Conservation (phyloP, 2,797 vertebrate species). For the Leontopithecus rosalia region DNA sequence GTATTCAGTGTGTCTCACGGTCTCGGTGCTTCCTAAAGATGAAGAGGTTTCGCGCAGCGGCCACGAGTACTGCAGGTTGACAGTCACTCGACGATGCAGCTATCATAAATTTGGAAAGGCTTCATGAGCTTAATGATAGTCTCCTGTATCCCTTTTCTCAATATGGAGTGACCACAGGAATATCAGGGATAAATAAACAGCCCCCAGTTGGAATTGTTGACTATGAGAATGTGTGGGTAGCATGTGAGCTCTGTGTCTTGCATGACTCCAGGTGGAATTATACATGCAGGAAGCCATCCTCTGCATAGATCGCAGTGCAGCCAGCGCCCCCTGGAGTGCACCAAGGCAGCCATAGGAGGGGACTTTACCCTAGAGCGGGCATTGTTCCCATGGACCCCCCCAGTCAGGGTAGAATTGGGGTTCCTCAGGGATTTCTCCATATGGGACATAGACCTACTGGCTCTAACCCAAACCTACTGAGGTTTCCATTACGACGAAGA, state of each 20-base stretch:
- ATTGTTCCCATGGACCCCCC: neutral
- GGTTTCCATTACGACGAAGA: fast-evolving
- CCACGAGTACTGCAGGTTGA: no score
- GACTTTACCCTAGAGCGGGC: neutral
- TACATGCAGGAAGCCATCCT: neutral
- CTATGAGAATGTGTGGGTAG: neutral
- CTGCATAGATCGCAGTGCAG: neutral
- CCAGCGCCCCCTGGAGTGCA: neutral
- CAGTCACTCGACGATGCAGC: neutral
- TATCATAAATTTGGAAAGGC: neutral
- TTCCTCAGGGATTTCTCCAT: neutral
- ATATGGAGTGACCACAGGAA: neutral
- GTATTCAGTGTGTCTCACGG: fast-evolving
- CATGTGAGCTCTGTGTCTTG: fast-evolving
- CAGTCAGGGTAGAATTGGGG: neutral
- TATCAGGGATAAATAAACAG: fast-evolving
- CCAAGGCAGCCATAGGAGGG: fast-evolving
- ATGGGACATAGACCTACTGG: neutral
- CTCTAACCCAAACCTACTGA: neutral
- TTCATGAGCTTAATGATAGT: fast-evolving
- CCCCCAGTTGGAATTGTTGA: neutral
- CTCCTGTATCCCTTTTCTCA: no score
- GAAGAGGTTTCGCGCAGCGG: fast-evolving
- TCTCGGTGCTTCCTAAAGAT: neutral
- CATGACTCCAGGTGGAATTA: fast-evolving